Evolutionary conservation across 2,797 vertebrate genomes (phyloP).

Genomic region (Poecilia velifera): DNA sequence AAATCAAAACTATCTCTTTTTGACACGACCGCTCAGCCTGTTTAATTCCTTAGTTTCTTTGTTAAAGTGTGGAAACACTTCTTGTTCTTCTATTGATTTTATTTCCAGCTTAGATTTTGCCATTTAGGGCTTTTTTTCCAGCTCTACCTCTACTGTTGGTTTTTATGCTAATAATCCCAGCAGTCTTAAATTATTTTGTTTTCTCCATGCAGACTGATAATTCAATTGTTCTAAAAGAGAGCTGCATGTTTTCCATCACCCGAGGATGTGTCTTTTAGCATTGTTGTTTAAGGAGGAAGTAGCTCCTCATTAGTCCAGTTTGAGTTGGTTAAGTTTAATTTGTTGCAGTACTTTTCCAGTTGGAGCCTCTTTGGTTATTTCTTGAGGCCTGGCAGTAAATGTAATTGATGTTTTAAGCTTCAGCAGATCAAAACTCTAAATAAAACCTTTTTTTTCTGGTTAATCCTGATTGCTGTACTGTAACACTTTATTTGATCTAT

Average conservation of each 20-base stretch:
- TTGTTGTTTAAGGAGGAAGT: not conserved
- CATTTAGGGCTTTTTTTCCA: not conserved
- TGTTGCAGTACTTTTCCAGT: not conserved
- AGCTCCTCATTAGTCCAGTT: not conserved
- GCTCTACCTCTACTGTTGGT: too few species aligned
- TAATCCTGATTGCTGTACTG: not conserved
- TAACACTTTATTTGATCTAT: too few species aligned
- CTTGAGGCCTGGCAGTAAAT: not conserved
- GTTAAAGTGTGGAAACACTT: not conserved
- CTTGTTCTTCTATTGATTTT: not conserved
- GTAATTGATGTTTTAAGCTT: not conserved
- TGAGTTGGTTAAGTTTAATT: not conserved
- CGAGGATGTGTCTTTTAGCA: not conserved
- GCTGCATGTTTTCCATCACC: not conserved
- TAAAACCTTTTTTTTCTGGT: not conserved
- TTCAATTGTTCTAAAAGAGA: not conserved
- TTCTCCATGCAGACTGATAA: not conserved
- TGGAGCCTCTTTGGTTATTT: not conserved
- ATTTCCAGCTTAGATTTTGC: not conserved
- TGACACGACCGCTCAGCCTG: not conserved
- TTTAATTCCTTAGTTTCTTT: not conserved
- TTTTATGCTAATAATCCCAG: not conserved
- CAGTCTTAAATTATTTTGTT: not conserved
- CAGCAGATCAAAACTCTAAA: not conserved
- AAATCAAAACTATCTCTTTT: not conserved